Conservation (phyloP, 2,113 vertebrate species). For the Pan troglodytes region DNA sequence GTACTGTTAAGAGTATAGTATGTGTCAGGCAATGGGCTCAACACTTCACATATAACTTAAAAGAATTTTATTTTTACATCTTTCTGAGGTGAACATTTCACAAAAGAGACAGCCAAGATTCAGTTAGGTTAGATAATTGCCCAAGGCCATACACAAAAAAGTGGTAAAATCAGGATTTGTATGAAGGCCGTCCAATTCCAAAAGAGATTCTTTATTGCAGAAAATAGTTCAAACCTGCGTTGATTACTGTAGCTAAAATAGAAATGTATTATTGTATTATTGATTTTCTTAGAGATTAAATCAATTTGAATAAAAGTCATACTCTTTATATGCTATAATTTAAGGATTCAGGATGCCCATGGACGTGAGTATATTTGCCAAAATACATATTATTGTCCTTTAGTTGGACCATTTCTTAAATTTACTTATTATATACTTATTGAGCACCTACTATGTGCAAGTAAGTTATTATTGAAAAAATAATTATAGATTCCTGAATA, state of each 20-base stretch:
- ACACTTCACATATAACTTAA: slow-evolving; percentile 16
- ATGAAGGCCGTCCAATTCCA: not conserved
- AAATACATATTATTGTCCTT: not conserved
- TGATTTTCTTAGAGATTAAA: slow-evolving; percentile 4
- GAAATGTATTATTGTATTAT: not conserved
- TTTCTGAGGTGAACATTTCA: not conserved
- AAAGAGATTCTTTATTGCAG: not conserved
- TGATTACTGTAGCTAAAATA: slow-evolving; percentile 41
- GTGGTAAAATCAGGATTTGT: not conserved
- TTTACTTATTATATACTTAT: not conserved
- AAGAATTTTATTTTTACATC: not conserved
- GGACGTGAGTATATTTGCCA: not conserved
- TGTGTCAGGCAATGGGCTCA: not conserved
- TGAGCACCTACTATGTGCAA: not conserved
- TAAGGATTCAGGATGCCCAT: not conserved
- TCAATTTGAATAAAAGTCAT: not conserved
- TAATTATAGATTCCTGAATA: not conserved
- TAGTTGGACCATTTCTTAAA: slow-evolving; percentile 11
- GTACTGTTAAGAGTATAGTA: not conserved
- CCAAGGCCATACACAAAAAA: not conserved
- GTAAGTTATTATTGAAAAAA: not conserved
- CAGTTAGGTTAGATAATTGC: not conserved
- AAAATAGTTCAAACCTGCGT: not conserved
- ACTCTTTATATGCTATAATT: not conserved
- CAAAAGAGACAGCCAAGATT: not conserved